A percentile compares a stretch with the other conserved stretches of the same genome.
These are phyloP conservation scores for Telmatochromis brichardi DNA, from an alignment of 2,113 vertebrate species.

Conservation along the genomic window DNA sequence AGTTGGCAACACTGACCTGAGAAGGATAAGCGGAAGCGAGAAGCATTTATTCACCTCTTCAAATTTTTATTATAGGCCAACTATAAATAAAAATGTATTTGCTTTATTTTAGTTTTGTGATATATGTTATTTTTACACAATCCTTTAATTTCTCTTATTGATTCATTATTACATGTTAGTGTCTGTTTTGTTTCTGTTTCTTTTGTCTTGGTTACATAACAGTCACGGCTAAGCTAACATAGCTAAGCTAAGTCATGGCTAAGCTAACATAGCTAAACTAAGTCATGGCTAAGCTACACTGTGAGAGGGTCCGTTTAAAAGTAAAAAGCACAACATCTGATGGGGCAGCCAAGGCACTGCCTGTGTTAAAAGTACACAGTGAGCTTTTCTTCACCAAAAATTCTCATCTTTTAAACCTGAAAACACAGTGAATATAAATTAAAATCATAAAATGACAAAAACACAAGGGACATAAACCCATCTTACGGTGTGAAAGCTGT, in stretches of 20 bases:
- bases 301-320: neutral
- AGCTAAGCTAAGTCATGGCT: neutral
- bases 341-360: neutral
- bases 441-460: neutral
- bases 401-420: neutral
- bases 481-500: rapidly evolving
- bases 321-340: neutral
- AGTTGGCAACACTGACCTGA: neutral
- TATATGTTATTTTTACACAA: neutral
- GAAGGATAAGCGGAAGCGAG: neutral
- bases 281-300: neutral
- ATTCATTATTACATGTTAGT: neutral
- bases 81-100: neutral
- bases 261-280: too few species aligned
- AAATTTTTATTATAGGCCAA: neutral
- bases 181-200: neutral
- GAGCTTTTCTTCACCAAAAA: neutral
- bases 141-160: neutral
- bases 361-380: neutral
- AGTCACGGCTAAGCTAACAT: neutral
- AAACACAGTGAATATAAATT: neutral
- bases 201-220: neutral
- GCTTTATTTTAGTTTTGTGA: neutral
- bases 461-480: neutral
- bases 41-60: neutral